A percentile compares a stretch with the other conserved stretches of the same genome.
Evolutionary conservation across 2,888 invertebrate genomes (phyloP).

Genomic region (Scrobipalpa costella): DNA sequence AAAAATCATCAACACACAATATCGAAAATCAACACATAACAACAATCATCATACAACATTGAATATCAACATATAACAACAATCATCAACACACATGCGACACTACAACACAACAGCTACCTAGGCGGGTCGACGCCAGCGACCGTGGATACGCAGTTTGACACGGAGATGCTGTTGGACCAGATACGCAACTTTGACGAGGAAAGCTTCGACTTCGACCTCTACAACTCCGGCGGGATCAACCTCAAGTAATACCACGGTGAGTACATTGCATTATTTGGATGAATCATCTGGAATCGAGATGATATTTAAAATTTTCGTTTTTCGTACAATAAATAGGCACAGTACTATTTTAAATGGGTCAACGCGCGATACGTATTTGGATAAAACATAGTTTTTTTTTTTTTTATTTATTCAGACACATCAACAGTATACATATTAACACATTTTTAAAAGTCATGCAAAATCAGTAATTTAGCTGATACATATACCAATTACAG

Average conservation of each 20-base stretch:
- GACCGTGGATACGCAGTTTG: conserved; percentile 63
- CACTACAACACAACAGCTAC: conserved; percentile 55
- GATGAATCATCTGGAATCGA: not conserved
- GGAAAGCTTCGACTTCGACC: conserved; percentile 65
- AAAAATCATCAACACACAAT: conserved; percentile 25
- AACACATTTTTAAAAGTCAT: too few relatives aligned
- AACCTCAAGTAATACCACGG: conserved; percentile 69
- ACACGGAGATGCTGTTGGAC: conserved; percentile 66
- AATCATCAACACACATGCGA: conserved; percentile 12
- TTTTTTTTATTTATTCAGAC: too few relatives aligned
- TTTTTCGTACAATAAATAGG: too few relatives aligned
- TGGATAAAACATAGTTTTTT: too few relatives aligned
- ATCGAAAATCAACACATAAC: conserved; percentile 27
- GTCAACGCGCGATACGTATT: too few relatives aligned
- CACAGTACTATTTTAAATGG: too few relatives aligned
- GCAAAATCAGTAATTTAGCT: too few relatives aligned
- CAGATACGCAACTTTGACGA: conserved; percentile 71
- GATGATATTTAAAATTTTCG: too few relatives aligned
- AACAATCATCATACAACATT: conserved; percentile 16
- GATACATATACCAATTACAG: too few relatives aligned
- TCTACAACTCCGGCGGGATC: conserved; percentile 54
- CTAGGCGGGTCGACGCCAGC: conserved; percentile 65
- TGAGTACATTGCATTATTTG: conserved; percentile 38
- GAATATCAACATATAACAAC: too few relatives aligned
- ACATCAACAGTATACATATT: too few relatives aligned